phyloP scores from a whole-genome alignment of 2,888 invertebrate species.

The Apoda limacodes region DNA sequence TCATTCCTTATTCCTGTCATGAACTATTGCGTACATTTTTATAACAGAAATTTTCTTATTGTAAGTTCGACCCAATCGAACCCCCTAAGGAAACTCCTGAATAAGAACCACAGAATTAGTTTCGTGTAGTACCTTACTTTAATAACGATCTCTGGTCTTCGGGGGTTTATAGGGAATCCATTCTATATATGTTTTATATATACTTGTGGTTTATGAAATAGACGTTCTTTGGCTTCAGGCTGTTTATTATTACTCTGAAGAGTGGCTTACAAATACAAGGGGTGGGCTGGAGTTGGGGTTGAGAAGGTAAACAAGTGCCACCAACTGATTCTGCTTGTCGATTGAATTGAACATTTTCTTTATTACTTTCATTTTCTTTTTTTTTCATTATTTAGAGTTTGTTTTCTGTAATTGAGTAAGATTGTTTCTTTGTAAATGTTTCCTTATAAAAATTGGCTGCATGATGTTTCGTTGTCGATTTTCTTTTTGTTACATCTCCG shows the following conservation, averaged over 20 bases:
- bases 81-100: slow-evolving; percentile 43
- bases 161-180: slow-evolving; percentile 53
- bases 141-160: slow-evolving; percentile 58
- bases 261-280: slow-evolving; percentile 40
- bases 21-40: slow-evolving; percentile 27
- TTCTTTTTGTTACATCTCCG: too few species aligned
- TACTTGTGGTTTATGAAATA: slow-evolving; percentile 55
- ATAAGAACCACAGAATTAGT: slow-evolving; percentile 56
- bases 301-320: slow-evolving; percentile 56
- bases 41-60: slow-evolving; percentile 33
- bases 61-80: slow-evolving; percentile 31
- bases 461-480: too few species aligned
- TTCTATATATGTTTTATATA: slow-evolving; percentile 49
- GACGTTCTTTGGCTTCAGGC: slow-evolving; percentile 69
- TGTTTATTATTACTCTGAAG: slow-evolving; percentile 66
- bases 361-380: slow-evolving; percentile 29
- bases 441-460: too few species aligned
- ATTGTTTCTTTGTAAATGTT: too few species aligned
- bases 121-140: slow-evolving; percentile 57
- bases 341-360: slow-evolving; percentile 40
- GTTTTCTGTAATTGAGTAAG: too few species aligned
- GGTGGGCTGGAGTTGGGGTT: slow-evolving; percentile 40
- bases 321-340: slow-evolving; percentile 49
- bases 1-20: slow-evolving; percentile 28
- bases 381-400: too few species aligned